Percentiles rank a stretch among this genome's conserved stretches.
These are phyloP conservation scores for Crossaster papposus DNA, from an alignment of 53 echinoderm and acorn worm genomes.

Conservation along the genomic window DNA sequence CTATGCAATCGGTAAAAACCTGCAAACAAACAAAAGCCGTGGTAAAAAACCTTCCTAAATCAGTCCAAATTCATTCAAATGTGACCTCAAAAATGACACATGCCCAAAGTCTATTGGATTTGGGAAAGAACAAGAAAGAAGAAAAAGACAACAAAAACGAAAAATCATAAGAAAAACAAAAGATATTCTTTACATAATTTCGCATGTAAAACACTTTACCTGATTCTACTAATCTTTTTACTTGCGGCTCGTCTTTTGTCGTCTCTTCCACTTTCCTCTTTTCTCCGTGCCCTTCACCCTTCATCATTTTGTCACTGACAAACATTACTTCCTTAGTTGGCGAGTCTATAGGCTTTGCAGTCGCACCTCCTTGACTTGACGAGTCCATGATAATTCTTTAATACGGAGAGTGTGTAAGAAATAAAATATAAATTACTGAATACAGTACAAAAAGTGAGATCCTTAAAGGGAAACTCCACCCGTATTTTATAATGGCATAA, in stretches of 20 bases:
- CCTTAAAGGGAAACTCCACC: too few relatives aligned
- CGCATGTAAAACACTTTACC: not conserved
- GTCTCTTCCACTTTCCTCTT: slow-evolving; percentile 43
- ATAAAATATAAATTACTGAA: too few relatives aligned
- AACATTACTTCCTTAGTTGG: not conserved
- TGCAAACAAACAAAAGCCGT: not conserved
- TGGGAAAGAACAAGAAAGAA: too few relatives aligned
- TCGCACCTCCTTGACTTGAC: not conserved
- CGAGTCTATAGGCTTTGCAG: not conserved
- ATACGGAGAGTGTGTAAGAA: too few relatives aligned
- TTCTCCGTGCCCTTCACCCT: not conserved
- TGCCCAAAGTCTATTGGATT: too few relatives aligned
- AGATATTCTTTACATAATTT: too few relatives aligned
- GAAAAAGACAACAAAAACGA: too few relatives aligned
- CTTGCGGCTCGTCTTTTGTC: slow-evolving; percentile 1
- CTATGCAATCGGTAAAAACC: slow-evolving; percentile 73
- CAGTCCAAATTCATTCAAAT: too few relatives aligned
- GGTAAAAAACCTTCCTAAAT: too few relatives aligned
- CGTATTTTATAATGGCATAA: too few relatives aligned
- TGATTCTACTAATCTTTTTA: slow-evolving; percentile 21
- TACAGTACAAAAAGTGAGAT: too few relatives aligned
- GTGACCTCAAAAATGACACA: too few relatives aligned
- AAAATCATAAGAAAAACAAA: not conserved
- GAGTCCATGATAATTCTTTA: not conserved
- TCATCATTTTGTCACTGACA: not conserved